These are phyloP conservation scores for Galleria mellonella DNA, from an alignment of 1,140 invertebrate species.

Conservation along the genomic window DNA sequence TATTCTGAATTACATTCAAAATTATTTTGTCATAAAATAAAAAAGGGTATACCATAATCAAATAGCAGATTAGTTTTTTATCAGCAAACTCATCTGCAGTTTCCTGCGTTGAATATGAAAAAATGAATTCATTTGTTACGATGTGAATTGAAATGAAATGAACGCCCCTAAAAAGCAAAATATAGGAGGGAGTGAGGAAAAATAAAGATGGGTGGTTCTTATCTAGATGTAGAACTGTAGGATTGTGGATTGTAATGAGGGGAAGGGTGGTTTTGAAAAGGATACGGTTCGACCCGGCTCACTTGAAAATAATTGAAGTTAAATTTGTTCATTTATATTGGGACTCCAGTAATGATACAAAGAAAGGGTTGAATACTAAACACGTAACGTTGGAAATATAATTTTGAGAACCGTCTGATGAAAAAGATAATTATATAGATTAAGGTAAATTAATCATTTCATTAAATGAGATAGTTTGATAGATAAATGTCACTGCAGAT, in stretches of 20 bases:
- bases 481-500: too few species aligned
- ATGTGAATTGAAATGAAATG: slow-evolving; percentile 67
- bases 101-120: slow-evolving; percentile 40
- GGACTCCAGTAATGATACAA: slow-evolving; percentile 23
- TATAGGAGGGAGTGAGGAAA: slow-evolving; percentile 41
- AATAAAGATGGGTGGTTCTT: slow-evolving; percentile 60
- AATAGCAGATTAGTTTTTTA: slow-evolving; percentile 51
- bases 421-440: too few species aligned
- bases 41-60: slow-evolving; percentile 42
- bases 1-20: too few species aligned
- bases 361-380: slow-evolving; percentile 9
- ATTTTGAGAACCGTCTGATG: too few species aligned
- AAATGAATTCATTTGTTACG: slow-evolving; percentile 56
- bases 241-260: slow-evolving; percentile 64
- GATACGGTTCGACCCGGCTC: slow-evolving; percentile 51
- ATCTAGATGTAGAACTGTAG: slow-evolving; percentile 64
- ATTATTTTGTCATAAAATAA: slow-evolving; percentile 22
- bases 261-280: slow-evolving; percentile 63
- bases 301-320: slow-evolving; percentile 72
- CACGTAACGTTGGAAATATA: too few species aligned
- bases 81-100: slow-evolving; percentile 51
- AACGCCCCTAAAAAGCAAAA: slow-evolving; percentile 47
- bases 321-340: slow-evolving; percentile 69
- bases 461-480: too few species aligned
- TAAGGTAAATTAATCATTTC: too few species aligned